These are phyloP conservation scores for Oryzias woworae DNA, from an alignment of 2,113 vertebrate species.

Conservation along the genomic window DNA sequence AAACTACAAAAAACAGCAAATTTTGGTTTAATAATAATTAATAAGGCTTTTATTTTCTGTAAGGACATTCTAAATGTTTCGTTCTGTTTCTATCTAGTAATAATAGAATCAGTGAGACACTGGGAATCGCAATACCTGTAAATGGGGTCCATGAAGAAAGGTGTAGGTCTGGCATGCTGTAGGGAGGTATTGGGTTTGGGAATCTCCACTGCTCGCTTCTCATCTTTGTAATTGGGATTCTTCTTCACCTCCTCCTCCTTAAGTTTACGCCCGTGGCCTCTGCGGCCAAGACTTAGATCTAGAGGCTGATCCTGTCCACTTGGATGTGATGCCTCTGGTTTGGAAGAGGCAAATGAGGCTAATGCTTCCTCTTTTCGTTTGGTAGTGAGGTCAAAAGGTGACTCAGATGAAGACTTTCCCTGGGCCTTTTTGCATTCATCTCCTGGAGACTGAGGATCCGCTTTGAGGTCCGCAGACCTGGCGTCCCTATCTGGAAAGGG, in stretches of 20 bases:
- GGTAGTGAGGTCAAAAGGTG: conserved; percentile 96
- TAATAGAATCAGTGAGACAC: conserved; percentile 20
- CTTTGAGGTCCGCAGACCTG: conserved; percentile 86
- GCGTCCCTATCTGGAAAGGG: conserved; percentile 95
- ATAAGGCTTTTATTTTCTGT: not conserved
- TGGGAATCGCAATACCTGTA: conserved; percentile 90
- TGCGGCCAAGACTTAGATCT: conserved; percentile 89
- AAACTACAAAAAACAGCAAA: not conserved
- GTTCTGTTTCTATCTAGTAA: not conserved
- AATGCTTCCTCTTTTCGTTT: conserved; percentile 92
- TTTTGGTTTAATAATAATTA: not conserved
- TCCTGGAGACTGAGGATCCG: conserved; percentile 85
- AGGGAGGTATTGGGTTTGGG: conserved; percentile 87
- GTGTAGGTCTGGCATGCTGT: conserved; percentile 94
- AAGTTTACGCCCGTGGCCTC: conserved; percentile 80
- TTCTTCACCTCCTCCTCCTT: conserved; percentile 83
- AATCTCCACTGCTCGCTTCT: conserved; percentile 80
- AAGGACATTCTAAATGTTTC: not conserved
- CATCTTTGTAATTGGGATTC: conserved; percentile 85
- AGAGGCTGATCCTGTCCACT: conserved; percentile 91
- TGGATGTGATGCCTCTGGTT: conserved; percentile 76
- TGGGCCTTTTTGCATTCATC: conserved; percentile 86
- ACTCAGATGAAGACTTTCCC: conserved; percentile 85
- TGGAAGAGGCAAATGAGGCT: conserved; percentile 74
- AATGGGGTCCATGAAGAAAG: conserved; percentile 99